Conservation (phyloP, 2,113 vertebrate species). For the Istiophorus platypterus region DNA sequence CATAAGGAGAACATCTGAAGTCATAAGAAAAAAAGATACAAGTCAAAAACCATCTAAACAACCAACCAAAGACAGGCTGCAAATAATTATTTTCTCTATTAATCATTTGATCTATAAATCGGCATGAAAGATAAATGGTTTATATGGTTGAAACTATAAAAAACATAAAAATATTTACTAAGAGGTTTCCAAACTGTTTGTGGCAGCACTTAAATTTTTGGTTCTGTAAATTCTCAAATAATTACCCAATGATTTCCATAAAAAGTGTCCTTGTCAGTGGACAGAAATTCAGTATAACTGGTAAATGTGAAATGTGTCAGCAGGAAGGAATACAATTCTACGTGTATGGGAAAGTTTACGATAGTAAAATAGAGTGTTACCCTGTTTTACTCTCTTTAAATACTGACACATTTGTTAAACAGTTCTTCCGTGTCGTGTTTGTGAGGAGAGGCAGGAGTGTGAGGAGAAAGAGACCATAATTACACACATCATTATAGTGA, state of each 20-base stretch:
- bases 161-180: neutral
- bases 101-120: neutral
- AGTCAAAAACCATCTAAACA: neutral
- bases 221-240: neutral
- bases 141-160: too few species aligned
- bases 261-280: neutral
- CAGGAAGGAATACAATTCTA: neutral
- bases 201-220: neutral
- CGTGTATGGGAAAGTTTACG: neutral
- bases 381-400: neutral
- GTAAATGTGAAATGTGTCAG: neutral
- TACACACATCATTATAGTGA: conserved; percentile 37
- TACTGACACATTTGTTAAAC: neutral
- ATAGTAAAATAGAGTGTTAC: neutral
- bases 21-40: neutral
- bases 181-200: neutral
- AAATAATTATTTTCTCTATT: neutral
- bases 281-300: neutral
- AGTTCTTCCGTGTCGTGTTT: neutral
- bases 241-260: neutral
- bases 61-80: neutral
- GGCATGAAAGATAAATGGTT: too few species aligned
- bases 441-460: conserved; percentile 3
- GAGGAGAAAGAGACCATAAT: conserved; percentile 48
- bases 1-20: neutral